Evolutionary conservation across 1,140 invertebrate species (phyloP).

Genomic region (Pseudomyrmex flavicornis): DNA sequence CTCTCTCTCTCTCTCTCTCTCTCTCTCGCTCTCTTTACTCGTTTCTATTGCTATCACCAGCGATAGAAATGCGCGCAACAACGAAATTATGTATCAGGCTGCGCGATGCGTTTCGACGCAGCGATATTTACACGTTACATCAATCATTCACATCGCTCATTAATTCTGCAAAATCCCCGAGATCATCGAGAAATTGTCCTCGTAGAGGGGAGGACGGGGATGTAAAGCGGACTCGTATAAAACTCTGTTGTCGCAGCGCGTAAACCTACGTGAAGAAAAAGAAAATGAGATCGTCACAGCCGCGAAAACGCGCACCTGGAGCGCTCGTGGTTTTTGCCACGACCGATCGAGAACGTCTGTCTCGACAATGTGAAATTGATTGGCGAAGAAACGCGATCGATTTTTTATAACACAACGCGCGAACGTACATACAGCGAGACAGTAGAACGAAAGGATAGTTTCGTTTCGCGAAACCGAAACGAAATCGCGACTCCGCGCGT

Average conservation of each 20-base stretch:
- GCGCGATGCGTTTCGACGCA: conserved; percentile 1
- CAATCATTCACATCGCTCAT: conserved; percentile 31
- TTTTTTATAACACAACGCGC: conserved; percentile 36
- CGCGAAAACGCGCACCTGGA: conserved; percentile 40
- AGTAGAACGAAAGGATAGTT: conserved; percentile 8
- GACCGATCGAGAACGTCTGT: not conserved
- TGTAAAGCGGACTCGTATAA: not conserved
- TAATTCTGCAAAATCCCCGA: not conserved
- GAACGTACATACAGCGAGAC: not conserved
- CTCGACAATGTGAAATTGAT: conserved; percentile 48
- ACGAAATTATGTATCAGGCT: conserved; percentile 28
- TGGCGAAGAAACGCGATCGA: conserved; percentile 24
- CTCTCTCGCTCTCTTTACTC: not conserved
- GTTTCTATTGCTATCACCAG: too few relatives aligned
- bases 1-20: too few relatives aligned
- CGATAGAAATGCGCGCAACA: conserved; percentile 19
- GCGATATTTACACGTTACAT: conserved; percentile 29
- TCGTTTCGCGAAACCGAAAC: conserved; percentile 18
- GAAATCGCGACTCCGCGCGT: conserved; percentile 34
- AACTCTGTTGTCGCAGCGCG: not conserved
- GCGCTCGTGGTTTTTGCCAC: conserved; percentile 4
- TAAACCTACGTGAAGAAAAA: conserved; percentile 11
- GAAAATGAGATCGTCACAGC: conserved; percentile 33
- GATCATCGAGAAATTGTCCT: not conserved
- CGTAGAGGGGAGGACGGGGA: not conserved